Percentiles rank a stretch among this genome's conserved stretches.
phyloP scores from a whole-genome alignment of 1,140 invertebrate genomes.

The Nasonia giraulti region DNA sequence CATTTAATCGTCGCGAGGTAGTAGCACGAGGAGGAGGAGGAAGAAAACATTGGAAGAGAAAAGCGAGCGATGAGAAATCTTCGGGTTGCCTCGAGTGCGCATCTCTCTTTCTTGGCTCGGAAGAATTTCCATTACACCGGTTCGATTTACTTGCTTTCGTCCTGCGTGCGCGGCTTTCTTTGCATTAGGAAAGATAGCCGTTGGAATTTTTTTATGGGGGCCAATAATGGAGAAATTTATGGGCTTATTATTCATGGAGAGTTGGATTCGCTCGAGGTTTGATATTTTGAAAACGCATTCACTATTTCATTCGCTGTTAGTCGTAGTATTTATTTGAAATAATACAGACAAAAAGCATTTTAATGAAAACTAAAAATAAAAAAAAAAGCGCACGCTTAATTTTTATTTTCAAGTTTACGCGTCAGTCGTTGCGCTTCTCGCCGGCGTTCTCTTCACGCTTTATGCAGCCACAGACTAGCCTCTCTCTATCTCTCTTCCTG shows the following conservation, averaged over 20 bases:
- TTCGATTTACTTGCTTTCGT: constrained; percentile 35
- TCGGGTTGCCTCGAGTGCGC: constrained; percentile 10
- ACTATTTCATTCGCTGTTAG: neutral
- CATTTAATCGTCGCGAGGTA: neutral
- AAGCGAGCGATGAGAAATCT: constrained; percentile 27
- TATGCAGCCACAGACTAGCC: no score
- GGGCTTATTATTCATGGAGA: constrained; percentile 30
- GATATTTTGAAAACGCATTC: neutral
- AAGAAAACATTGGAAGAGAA: constrained; percentile 8
- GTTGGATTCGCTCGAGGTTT: neutral
- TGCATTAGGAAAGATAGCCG: constrained; percentile 17
- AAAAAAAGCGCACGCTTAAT: neutral
- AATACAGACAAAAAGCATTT: no score
- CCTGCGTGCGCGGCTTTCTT: neutral
- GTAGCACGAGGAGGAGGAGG: neutral
- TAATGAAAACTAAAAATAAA: neutral
- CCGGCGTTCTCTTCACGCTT: neutral
- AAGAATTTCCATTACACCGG: constrained; percentile 41
- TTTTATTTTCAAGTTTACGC: neutral
- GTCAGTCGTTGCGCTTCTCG: neutral
- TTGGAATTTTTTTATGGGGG: constrained; percentile 15
- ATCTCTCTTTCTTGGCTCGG: neutral
- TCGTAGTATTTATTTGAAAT: neutral
- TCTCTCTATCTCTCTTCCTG: neutral
- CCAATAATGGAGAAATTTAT: constrained; percentile 34